Base-by-base conservation (phyloP, 2,888 invertebrate genomes). In the Horisme vitalbata region DNA sequence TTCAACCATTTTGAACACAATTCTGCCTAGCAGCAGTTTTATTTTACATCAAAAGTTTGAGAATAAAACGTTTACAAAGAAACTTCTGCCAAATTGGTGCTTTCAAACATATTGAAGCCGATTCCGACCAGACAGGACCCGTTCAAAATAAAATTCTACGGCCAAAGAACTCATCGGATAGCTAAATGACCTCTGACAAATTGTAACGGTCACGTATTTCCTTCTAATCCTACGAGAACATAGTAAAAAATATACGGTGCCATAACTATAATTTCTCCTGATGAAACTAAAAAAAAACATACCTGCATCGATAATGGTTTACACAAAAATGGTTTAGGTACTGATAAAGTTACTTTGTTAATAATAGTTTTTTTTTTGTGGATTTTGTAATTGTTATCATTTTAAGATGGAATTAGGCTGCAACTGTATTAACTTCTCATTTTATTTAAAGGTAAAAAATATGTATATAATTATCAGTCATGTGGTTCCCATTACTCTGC, bases 141-240 rank as follows among this genome's bases (percentile, higher is more conserved):
- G 44, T 39, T 47, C 47, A 50, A 54, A 54, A 57, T 57, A 57
- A 57, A 57, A 57, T 57, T 47, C 47, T 54, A 57, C 57, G 46
- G 57, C 41, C 54, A 57, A 53, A 47, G 54, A 52, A 52, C 52
- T 44, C 54, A 36, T 45, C 47, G 45, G 46, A 52, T 45, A 32
- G 50, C 41, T 57, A 53, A 57, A 57, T 52, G 55, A 55, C 55
- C 50, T 49, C 30, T 52, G 50, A 55, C 57, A 55, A 57, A 55
- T 38, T 48, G 57, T 55, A 50, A 57, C 50, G 37, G 52, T 45
- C 52, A 52, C 45, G 54, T 54, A 44, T 39, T 57, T 49, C 54
- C 54, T 33, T 52, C 26, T 48, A 38, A 37, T 41, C 27, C 35
- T 24, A 33, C n/a, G 36, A 10, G 7, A 24, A 4, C 38, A 49